Conservation (phyloP, 2,797 vertebrate species). For the Philypnodon macrostomus region DNA sequence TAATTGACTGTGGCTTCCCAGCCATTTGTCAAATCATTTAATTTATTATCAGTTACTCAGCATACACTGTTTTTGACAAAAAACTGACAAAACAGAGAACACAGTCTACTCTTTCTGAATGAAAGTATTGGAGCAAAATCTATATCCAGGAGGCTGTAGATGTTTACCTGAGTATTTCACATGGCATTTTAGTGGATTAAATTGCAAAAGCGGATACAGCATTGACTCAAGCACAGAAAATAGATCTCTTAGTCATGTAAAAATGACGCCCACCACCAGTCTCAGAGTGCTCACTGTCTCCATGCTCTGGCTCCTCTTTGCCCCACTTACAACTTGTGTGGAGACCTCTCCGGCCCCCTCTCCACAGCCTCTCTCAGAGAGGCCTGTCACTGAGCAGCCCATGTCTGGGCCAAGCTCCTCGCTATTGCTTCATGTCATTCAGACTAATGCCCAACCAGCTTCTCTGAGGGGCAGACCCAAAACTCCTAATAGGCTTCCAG, state of each 20-base stretch:
- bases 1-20: conserved; percentile 25
- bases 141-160: conserved; percentile 35
- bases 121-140: conserved; percentile 37
- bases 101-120: conserved; percentile 38
- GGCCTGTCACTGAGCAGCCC: conserved; percentile 52
- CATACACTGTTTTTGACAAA: conserved; percentile 25
- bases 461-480: conserved; percentile 56
- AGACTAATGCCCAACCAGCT: conserved; percentile 55
- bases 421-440: conserved; percentile 52
- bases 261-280: conserved; percentile 80
- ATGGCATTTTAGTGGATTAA: conserved; percentile 62
- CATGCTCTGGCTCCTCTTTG: conserved; percentile 73
- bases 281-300: conserved; percentile 72
- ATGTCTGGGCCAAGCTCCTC: conserved; percentile 50
- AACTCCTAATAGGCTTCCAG: conserved; percentile 33
- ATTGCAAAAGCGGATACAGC: conserved; percentile 65
- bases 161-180: conserved; percentile 56
- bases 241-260: conserved; percentile 81
- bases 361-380: conserved; percentile 51
- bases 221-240: conserved; percentile 78
- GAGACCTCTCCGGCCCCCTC: conserved; percentile 61
- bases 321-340: conserved; percentile 61
- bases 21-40: conserved; percentile 39
- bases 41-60: conserved; percentile 36
- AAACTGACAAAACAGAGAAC: conserved; percentile 4